These are phyloP conservation scores for Hemitrygon akajei DNA, from an alignment of 2,797 vertebrate genomes.

Conservation along the genomic window DNA sequence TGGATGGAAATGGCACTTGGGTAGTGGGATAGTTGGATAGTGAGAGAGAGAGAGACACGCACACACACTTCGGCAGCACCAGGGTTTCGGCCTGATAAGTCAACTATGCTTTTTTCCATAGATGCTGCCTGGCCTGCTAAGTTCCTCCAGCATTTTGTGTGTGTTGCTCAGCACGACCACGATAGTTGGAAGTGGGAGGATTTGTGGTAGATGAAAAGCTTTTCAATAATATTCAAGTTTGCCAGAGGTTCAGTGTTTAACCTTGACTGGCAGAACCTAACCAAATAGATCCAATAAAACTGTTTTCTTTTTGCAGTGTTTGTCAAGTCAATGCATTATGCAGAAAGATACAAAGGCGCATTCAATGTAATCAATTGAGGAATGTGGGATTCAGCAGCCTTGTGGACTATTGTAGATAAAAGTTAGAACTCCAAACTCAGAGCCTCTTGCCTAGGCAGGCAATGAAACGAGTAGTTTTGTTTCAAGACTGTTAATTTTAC, in stretches of 20 bases:
- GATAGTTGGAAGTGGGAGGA: neutral
- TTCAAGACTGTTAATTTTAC: neutral
- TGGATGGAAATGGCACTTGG: too few relatives aligned
- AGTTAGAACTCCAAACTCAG: neutral
- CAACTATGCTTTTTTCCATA: too few relatives aligned
- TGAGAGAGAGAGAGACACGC: too few relatives aligned
- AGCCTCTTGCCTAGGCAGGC: neutral
- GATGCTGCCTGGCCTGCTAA: too few relatives aligned
- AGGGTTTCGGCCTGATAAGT: too few relatives aligned
- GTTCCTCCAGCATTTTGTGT: too few relatives aligned
- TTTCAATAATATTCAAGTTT: neutral
- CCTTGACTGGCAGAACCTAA: neutral
- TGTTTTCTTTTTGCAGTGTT: neutral
- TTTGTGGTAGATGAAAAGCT: neutral
- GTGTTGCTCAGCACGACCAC: neutral
- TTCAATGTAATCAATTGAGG: conserved; percentile 1
- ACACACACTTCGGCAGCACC: too few relatives aligned
- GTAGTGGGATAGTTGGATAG: too few relatives aligned
- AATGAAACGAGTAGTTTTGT: neutral
- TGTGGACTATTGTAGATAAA: conserved; percentile 13
- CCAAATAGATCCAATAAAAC: neutral
- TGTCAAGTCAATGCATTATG: neutral
- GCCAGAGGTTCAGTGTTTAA: neutral
- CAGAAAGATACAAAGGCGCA: neutral
- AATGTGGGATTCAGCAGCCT: conserved; percentile 32